Evolutionary conservation across 2,888 invertebrate species (phyloP).

Genomic region (Habroteleia sp.): DNA sequence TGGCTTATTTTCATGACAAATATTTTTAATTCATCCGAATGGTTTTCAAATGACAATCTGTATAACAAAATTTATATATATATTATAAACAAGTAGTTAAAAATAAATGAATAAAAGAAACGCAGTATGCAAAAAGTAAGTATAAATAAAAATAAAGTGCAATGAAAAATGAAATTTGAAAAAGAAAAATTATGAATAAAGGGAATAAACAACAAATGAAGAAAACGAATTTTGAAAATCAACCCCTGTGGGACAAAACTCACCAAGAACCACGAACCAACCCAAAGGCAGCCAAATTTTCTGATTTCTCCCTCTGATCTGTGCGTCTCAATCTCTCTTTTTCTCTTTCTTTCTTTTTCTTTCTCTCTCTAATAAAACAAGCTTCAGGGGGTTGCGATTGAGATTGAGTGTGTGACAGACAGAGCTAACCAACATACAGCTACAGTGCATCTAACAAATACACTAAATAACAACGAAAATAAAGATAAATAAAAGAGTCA

Average conservation of each 20-base stretch:
- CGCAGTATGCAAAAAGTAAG: conserved; percentile 19
- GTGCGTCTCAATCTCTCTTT: conserved; percentile 79
- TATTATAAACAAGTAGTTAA: neutral
- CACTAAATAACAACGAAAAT: conserved; percentile 81
- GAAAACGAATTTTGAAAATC: conserved; percentile 73
- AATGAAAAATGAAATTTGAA: conserved; percentile 13
- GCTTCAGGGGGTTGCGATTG: conserved; percentile 79
- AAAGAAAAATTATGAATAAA: conserved; percentile 35
- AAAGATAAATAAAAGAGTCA: conserved; percentile 79
- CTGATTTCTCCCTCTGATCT: conserved; percentile 77
- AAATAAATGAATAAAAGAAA: conserved; percentile 6
- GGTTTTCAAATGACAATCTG: conserved; percentile 58
- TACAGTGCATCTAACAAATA: conserved; percentile 82
- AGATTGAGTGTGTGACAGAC: conserved; percentile 80
- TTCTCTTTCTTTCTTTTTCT: conserved; percentile 64
- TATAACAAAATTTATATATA: conserved; percentile 1
- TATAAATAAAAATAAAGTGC: conserved; percentile 3
- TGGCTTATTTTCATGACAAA: conserved; percentile 80
- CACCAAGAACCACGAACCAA: conserved; percentile 80
- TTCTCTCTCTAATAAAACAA: conserved; percentile 80
- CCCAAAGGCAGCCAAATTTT: conserved; percentile 80
- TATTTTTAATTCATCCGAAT: conserved; percentile 59
- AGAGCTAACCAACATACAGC: conserved; percentile 81
- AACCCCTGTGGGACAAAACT: conserved; percentile 79
- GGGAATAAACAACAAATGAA: conserved; percentile 59